Evolutionary conservation across 2,888 invertebrate species (phyloP).

Genomic region (Parnassius smintheus): DNA sequence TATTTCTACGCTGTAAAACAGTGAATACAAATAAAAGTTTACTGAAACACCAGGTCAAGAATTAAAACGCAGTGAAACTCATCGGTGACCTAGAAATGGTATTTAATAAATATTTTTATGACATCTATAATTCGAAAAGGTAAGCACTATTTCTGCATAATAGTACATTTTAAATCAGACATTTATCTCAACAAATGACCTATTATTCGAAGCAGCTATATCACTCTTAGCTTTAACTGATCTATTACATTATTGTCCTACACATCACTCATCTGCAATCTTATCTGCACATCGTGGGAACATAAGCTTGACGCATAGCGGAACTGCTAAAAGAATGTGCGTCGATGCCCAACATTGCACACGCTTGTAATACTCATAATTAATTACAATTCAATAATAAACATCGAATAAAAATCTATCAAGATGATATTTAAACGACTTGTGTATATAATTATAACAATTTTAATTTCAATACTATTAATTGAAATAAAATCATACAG

Average conservation of each 20-base stretch:
- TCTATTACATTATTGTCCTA: slow-evolving; percentile 75
- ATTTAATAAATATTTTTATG: background rate
- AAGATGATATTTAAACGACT: too few species aligned
- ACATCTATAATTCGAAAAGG: slow-evolving; percentile 11
- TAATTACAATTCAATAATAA: background rate
- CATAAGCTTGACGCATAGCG: slow-evolving; percentile 44
- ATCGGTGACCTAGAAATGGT: background rate
- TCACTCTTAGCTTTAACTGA: slow-evolving; percentile 59
- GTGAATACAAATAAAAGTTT: too few species aligned
- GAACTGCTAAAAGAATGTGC: slow-evolving; percentile 47
- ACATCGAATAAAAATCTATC: too few species aligned
- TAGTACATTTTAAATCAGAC: slow-evolving; percentile 54
- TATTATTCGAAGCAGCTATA: slow-evolving; percentile 59
- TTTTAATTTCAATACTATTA: too few species aligned
- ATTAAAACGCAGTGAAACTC: too few species aligned
- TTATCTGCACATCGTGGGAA: slow-evolving; percentile 75
- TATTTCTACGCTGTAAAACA: too few species aligned
- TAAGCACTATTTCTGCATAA: slow-evolving; percentile 8
- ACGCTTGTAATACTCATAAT: background rate
- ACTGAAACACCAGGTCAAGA: too few species aligned
- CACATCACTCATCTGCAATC: slow-evolving; percentile 74
- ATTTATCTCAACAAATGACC: slow-evolving; percentile 74
- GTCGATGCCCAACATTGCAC: slow-evolving; percentile 22
- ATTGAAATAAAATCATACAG: too few species aligned
- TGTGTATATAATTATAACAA: too few species aligned